Evolutionary conservation across 2,888 invertebrate genomes (phyloP), one percentile per base, ranked within the genome.

Genomic region (Acleris cristana): DNA sequence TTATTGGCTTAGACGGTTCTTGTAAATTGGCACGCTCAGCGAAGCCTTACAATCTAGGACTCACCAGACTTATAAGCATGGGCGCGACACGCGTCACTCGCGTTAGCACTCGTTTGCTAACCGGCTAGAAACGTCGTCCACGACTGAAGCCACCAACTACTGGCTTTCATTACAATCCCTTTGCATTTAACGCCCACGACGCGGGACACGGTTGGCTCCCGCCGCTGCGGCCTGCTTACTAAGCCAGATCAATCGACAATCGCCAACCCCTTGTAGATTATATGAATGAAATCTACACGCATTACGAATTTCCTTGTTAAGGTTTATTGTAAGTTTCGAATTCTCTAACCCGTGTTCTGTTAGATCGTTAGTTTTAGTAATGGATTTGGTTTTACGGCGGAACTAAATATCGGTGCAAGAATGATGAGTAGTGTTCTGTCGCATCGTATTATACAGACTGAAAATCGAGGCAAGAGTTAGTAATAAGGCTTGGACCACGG

Each of bases 41-140:
- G 90, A 92, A 91, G 86, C 90, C 92, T 90, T 92, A 92, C 79
- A 87, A 88, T 80, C 82, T 91, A 92, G 79, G 84, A 92, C 92
- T 92, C 85, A 92, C 92, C 92, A 87, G 86, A 85, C 86, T 85
- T 84, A 85, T 83, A 88, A 82, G 86, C 92, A 92, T 92, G 91
- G 92, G 92, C 92, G 92, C 92, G 90, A 90, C 90, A 58, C 57
- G 89, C 90, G 83, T 78, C 82, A 82, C 82, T 84, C 83, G 77
- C 82, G 77, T 82, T 83, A 86, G 85, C 87, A 87, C 86, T 88
- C 85, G 86, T 83, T 84, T 84, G 83, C 34, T 63, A 58, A 54
- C 52, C 63, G 62, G 58, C 62, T 58, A 48, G 34, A 52, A 52
- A 67, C 57, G 57, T 57, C 48, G 88, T 88, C 87, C 88, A 86